Base-by-base conservation (phyloP, 2,888 invertebrate genomes). In the Sesamia inferens region DNA sequence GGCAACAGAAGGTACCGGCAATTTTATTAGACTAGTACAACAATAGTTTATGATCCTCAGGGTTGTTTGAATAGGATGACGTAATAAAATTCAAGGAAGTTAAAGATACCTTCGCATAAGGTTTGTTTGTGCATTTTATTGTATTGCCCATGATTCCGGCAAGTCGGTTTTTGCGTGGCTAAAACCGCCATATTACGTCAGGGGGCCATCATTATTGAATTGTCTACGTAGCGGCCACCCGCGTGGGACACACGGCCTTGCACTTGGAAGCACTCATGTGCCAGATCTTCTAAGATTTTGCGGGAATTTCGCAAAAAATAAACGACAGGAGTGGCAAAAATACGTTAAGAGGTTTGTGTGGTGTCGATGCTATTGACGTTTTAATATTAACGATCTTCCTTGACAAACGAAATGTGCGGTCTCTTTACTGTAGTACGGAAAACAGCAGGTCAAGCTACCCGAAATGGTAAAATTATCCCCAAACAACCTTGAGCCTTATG, bases 181-280 rank as follows among this genome's bases (percentile, higher is more conserved):
- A 87, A 90, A 89, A 90, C 90, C 90, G 91, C 87, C 90, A 90
- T 87, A 90, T 93, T 93, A 92, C 92, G 92, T 92, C 92, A 92
- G 90, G 87, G 87, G 88, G 86, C 31, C 90, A 87, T 93, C 93
- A 93, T 95, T 94, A 94, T 94, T 93, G 93, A 91, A 93, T 91
- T 90, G 92, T 93, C 91, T 91, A 88, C 85, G 87, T 87, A 83
- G 84, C 90, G 95, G 93, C 95, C 95, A 95, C 94, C 95, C 94
- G 93, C 85, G 76, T 74, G 89, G 85, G 92, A 93, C 93, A 93
- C 88, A 94, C 93, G 83, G 93, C 79, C 87, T 79, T 79, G 84
- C 85, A 87, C 89, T 89, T 90, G 83, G 84, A 81, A 89, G 86
- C 91, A 90, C 92, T 89, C 84, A 76, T 84, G 74, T 76, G 72